phyloP scores from a whole-genome alignment of 2,888 invertebrate genomes.

The Conops quadrifasciatus region DNA sequence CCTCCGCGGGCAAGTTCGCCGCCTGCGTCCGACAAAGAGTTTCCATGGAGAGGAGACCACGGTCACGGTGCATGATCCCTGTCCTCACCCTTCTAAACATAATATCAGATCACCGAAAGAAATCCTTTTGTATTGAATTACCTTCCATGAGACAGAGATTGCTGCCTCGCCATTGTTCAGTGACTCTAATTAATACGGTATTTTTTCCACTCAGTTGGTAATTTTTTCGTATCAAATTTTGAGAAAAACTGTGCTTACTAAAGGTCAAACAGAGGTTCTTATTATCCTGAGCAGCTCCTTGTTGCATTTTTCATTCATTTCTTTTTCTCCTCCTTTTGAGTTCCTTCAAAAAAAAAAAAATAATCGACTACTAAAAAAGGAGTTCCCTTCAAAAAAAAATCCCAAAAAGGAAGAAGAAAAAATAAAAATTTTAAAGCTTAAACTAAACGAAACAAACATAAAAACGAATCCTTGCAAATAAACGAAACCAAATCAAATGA shows the following conservation, averaged over 20 bases:
- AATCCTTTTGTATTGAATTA: constrained; percentile 5
- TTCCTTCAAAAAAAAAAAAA: not conserved
- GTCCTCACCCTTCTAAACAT: not conserved
- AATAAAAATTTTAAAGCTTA: not conserved
- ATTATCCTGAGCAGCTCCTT: not conserved
- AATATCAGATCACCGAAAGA: no score
- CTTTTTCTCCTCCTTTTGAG: not conserved
- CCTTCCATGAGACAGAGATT: not conserved
- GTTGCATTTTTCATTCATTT: not conserved
- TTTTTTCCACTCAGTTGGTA: not conserved
- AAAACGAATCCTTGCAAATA: constrained; percentile 22
- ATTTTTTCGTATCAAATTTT: not conserved
- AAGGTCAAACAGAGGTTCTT: not conserved
- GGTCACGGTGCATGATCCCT: constrained; percentile 1
- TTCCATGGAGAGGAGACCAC: constrained; percentile 1
- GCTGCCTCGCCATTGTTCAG: constrained; percentile 1
- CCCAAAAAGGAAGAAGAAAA: not conserved
- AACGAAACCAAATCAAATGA: constrained; percentile 35
- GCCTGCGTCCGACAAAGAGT: not conserved
- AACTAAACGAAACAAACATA: constrained; percentile 18
- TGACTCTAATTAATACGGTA: constrained; percentile 23
- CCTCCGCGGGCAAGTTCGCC: not conserved
- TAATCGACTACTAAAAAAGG: not conserved
- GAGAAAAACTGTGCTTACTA: not conserved
- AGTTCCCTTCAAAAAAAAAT: not conserved